Base-by-base conservation (phyloP, 1,140 invertebrate species). In the Brachionus sp. region DNA sequence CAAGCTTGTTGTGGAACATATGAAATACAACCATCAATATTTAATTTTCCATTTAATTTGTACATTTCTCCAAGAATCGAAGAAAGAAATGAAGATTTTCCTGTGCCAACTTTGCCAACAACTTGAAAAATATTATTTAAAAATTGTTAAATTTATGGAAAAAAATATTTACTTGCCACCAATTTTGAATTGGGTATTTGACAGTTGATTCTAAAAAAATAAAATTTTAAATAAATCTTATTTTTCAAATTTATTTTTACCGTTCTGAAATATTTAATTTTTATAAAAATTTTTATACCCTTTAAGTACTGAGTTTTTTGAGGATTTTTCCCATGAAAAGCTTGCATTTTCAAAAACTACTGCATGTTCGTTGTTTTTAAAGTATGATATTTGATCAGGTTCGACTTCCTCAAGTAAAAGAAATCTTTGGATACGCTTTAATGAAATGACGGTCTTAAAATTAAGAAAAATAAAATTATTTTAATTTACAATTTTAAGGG, bases 41-140 rank as follows among this genome's bases (percentile, higher is more conserved):
- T 94, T n/a, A 95, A 93, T 82, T 91, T 88, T 37, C 83, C 83
- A 19, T 94, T 94, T 16, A 91, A 85, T 89, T 92, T 94, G 78
- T 94, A 92, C 94, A 97, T 95, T 91, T 96, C 94, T 33, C 95
- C 95, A 0, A 97, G 90, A 64, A 95, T 89, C 2, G 95, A 94
- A n/a, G 93, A 93, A 42, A 96, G 89, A 1, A 97, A 89, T 35
- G 95, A 95, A 85, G 93, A 95, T 90, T 97, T 97, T 35, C 95
- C 95, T 42, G 93, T 92, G 82, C 95, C 95, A 1, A 97, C 95
- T 68, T 92, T 92, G 37, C 95, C 95, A 44, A 96, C 94, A 64
- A 96, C 90, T n/a, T 29, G 29, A 94, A 89, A 42, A 77, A 57
- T 29, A 57, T 29, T n/a, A 35, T 29, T 2, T 2, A 29, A 29